phyloP scores from a whole-genome alignment of 2,888 invertebrate species.

The Drosophila borealis region DNA sequence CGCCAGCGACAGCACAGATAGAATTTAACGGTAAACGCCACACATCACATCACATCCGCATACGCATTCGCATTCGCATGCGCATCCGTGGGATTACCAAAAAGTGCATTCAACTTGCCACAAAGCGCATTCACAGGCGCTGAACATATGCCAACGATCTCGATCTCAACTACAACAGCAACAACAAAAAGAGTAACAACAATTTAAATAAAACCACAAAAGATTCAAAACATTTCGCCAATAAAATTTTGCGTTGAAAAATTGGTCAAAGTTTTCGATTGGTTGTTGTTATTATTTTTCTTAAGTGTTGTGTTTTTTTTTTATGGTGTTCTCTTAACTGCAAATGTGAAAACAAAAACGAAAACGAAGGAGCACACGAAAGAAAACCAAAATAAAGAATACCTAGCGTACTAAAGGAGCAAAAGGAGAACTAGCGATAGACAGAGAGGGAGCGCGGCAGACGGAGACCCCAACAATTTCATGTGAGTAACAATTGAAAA shows the following conservation, averaged over 20 bases:
- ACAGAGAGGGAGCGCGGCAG: constrained; percentile 3
- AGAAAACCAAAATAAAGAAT: constrained; percentile 23
- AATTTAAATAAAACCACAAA: constrained; percentile 28
- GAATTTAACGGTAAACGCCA: constrained; percentile 2
- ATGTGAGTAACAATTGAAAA: constrained; percentile 36
- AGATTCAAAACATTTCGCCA: constrained; percentile 48
- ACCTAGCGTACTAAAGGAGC: constrained; percentile 1
- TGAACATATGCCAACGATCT: constrained; percentile 49
- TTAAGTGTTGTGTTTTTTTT: constrained; percentile 25
- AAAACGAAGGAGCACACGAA: constrained; percentile 30
- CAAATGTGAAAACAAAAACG: constrained; percentile 24
- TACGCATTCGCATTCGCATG: not conserved
- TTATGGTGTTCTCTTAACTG: constrained; percentile 26
- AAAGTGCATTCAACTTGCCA: constrained; percentile 69
- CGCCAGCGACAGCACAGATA: constrained; percentile 3
- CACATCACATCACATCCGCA: not conserved
- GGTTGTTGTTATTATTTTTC: constrained; percentile 44
- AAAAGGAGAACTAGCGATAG: constrained; percentile 2
- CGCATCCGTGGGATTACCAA: constrained; percentile 12
- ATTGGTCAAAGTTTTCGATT: constrained; percentile 36
- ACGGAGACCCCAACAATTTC: constrained; percentile 16
- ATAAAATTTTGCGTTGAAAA: constrained; percentile 35
- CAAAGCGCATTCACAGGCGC: constrained; percentile 21
- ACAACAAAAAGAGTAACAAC: constrained; percentile 8
- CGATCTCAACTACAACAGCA: constrained; percentile 25